Evolutionary conservation across 2,888 invertebrate species (phyloP).

Genomic region (Ferdinandea cuprea): DNA sequence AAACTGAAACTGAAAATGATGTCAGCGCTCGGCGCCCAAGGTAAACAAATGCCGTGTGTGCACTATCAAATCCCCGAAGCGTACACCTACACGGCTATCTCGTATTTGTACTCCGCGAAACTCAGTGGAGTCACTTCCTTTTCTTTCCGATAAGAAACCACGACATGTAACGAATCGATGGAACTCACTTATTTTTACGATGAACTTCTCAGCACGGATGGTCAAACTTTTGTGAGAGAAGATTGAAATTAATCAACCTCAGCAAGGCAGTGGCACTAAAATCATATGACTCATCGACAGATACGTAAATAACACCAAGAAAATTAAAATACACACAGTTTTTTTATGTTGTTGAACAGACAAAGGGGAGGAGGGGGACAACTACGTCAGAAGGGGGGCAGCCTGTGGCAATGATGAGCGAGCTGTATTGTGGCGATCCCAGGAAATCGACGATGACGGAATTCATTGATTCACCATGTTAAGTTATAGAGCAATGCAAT

Average conservation of each 20-base stretch:
- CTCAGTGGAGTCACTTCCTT: constrained; percentile 59
- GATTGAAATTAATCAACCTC: constrained; percentile 47
- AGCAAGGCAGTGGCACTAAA: constrained; percentile 39
- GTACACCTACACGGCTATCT: constrained; percentile 24
- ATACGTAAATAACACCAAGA: constrained; percentile 63
- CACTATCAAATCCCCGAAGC: constrained; percentile 21
- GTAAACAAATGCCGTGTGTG: constrained; percentile 64
- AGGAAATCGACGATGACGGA: constrained; percentile 64
- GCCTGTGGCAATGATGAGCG: constrained; percentile 12
- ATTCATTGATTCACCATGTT: constrained; percentile 67
- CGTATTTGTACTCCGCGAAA: constrained; percentile 22
- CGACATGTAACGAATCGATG: constrained; percentile 20
- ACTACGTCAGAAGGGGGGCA: constrained; percentile 9
- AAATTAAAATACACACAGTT: constrained; percentile 52
- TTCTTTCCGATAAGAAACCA: constrained; percentile 2
- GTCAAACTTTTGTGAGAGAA: constrained; percentile 6
- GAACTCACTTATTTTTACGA: constrained; percentile 25
- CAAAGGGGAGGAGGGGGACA: constrained; percentile 4
- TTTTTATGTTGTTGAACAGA: not conserved
- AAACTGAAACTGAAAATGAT: constrained; percentile 54
- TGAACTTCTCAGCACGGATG: constrained; percentile 5
- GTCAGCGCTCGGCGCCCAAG: constrained; percentile 70
- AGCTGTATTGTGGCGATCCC: constrained; percentile 40
- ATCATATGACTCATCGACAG: constrained; percentile 66
- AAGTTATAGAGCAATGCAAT: constrained; percentile 32